Evolutionary conservation across 2,888 invertebrate species (phyloP).

Genomic region (Agrilus mali): DNA sequence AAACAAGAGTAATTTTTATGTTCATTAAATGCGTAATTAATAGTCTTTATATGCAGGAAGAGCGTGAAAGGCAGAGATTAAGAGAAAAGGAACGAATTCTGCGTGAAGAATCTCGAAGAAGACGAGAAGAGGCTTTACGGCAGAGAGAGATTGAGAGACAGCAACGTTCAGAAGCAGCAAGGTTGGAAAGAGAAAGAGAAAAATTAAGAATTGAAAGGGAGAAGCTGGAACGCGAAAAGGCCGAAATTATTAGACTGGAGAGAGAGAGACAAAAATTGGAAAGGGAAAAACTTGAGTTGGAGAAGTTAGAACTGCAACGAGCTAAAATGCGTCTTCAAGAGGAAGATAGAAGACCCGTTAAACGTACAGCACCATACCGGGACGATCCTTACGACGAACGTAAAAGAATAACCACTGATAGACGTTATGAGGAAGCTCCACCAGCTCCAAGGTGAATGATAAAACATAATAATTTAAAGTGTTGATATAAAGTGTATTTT

Average conservation of each 20-base stretch:
- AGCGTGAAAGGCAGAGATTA: constrained; percentile 58
- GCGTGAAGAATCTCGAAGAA: constrained; percentile 68
- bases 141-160: constrained; percentile 70
- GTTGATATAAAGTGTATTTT: too few species aligned
- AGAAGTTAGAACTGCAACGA: constrained; percentile 71
- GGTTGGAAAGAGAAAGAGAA: constrained; percentile 69
- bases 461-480: too few species aligned
- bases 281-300: constrained; percentile 42
- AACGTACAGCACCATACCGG: constrained; percentile 38
- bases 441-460: constrained; percentile 42
- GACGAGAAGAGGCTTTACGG: constrained; percentile 64
- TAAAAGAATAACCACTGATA: constrained; percentile 24
- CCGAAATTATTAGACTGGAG: constrained; percentile 70
- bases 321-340: constrained; percentile 54
- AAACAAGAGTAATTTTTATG: constrained; percentile 15
- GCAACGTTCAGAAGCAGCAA: constrained; percentile 73
- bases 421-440: constrained; percentile 42
- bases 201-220: constrained; percentile 74
- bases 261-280: constrained; percentile 68
- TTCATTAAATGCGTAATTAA: background rate
- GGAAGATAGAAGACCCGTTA: constrained; percentile 43
- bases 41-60: constrained; percentile 40
- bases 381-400: constrained; percentile 27
- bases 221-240: constrained; percentile 77
- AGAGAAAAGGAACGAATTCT: constrained; percentile 66